Evolutionary conservation across 2,797 vertebrate genomes (phyloP), one percentile per base, ranked within the genome.

Genomic region (Micrastur ruficollis): DNA sequence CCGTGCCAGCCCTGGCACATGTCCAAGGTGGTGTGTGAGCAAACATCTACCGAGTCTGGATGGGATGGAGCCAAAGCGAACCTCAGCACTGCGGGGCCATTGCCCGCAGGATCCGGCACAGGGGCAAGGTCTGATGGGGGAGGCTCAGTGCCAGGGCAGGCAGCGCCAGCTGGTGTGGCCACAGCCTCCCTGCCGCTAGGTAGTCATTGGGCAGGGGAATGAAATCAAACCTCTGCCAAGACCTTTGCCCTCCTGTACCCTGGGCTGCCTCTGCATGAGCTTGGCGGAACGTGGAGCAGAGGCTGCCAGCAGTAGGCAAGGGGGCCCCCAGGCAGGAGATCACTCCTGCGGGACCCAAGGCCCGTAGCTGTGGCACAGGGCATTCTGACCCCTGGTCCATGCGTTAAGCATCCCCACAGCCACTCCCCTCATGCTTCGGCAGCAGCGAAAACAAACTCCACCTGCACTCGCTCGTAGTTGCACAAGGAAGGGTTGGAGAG

Each of bases 61-160:
- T 12, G 38, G 42, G 15, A 0, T 4, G 9, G 17, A 42, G 52
- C 13, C 63, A 76, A 55, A 53, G 38, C 32, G 74, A 62, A 78
- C 5, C 20, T 34, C 0, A 0, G 40, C 31, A 40, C 8, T 1
- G 4, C 1, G 0, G 14, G 42, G 42, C 16, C 11, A 0, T 3
- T 19, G 15, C 46, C 73, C 1, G 0, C 23, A 21, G n/a, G 71
- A 19, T 23, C 3, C 2, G 1, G 5, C 8, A 5, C 0, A 0
- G 22, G 53, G 22, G 4, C 31, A 23, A 72, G 7, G 50, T 85
- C 36, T 4, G 0, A 13, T 0, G 9, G 9, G 10, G 6, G 22
- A 25, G 32, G 50, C 18, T 47, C 50, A 7, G 0, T 3, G 31
- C 27, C 8, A 0, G 13, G 5, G 2, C 9, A 56, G 40, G n/a